Conservation (phyloP, 2,797 vertebrate species). For the Sylvilagus floridanus region DNA sequence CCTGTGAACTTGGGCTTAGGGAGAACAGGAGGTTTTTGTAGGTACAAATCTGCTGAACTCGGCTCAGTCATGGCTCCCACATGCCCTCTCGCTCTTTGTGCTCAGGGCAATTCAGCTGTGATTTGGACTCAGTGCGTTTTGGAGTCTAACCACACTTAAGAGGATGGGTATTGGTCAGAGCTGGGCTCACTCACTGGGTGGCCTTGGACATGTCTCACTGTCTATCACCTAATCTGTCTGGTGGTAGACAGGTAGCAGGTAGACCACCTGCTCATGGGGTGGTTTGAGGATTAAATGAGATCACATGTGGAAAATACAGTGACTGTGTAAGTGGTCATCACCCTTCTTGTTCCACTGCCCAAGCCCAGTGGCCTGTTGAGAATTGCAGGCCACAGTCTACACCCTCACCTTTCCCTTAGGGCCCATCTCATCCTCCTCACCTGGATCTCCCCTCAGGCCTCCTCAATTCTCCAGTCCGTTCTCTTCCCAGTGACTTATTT, state of each 20-base stretch:
- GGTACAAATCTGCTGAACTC: background rate
- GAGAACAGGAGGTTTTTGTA: background rate
- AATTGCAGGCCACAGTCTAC: background rate
- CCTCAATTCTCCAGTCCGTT: background rate
- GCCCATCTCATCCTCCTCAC: background rate
- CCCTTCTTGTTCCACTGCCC: background rate
- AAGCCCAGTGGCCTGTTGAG: background rate
- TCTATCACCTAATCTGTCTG: background rate
- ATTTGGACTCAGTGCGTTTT: background rate
- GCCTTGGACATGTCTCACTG: background rate
- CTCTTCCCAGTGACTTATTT: no score
- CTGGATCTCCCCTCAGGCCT: background rate
- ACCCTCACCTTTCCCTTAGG: background rate
- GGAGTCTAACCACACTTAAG: background rate
- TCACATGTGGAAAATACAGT: background rate
- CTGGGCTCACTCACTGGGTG: background rate
- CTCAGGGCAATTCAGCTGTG: background rate
- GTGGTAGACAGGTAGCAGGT: no score
- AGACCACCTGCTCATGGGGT: background rate
- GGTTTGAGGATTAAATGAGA: background rate
- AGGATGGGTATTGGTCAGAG: background rate
- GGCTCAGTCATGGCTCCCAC: background rate
- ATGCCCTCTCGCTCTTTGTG: rapidly evolving
- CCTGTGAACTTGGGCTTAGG: background rate
- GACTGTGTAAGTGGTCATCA: background rate